Evolutionary conservation across 2,113 vertebrate species (phyloP), one percentile per base, ranked within the genome.

Genomic region (Paratilapia polleni): DNA sequence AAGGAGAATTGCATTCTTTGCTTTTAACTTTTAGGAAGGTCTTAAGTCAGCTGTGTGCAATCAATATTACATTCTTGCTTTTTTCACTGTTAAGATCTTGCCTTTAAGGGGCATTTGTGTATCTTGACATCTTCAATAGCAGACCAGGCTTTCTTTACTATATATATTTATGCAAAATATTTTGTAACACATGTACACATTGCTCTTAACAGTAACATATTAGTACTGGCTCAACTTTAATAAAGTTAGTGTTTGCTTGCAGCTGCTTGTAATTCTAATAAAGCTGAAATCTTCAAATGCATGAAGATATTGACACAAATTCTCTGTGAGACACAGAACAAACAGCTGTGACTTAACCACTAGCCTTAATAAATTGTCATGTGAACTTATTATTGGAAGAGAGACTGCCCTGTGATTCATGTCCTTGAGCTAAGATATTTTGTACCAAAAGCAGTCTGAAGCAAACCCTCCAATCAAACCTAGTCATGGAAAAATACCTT

Each of bases 1-100:
- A 38, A 66, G 38, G 68, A 78, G 28, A 64, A 62, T 43, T 75
- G 17, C 54, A 15, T 61, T 34, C 79, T 20, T 77, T 81, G 66
- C 77, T 62, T 24, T 85, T 78, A 63, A 64, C 73, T 59, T 24
- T 84, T 77, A 54, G 41, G 58, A 89, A 90, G 86, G 90, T 88
- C 8, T 58, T 14, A 28, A 57, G 20, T 83, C 14, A 11, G 31
- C 12, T 20, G 36, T 19, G 56, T 43, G 49, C 7, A 20, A 85
- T 88, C 88, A 86, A 81, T 20, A 85, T 43, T 68, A 64, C 78
- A 74, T 41, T 61, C 66, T 66, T 85, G 61, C 83, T 81, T 74
- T 87, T 90, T 90, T 87, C 78, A 57, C 49, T 57, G 61, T 14
- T 31, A 73, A 63, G 78, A 81, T 81, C 11, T 57, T 41, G 31